phyloP scores from a whole-genome alignment of 1,140 invertebrate genomes.

The Tetramorium alpestre region DNA sequence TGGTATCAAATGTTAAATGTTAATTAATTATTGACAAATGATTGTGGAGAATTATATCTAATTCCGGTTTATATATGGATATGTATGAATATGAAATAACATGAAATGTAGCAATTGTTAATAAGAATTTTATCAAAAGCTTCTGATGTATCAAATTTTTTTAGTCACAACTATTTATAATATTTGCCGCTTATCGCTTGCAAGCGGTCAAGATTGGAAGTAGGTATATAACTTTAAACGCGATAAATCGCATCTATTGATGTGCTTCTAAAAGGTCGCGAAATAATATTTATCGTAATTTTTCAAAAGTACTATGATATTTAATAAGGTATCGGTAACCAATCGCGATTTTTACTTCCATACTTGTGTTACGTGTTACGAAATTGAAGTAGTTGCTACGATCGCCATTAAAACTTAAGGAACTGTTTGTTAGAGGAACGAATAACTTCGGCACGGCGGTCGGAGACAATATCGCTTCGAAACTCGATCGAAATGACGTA shows the following conservation, averaged over 20 bases:
- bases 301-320: neutral
- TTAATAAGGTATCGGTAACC: neutral
- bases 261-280: neutral
- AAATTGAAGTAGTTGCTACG: neutral
- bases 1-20: neutral
- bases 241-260: neutral
- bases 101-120: neutral
- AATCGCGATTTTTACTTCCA: constrained; percentile 41
- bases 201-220: neutral
- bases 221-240: neutral
- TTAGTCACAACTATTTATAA: neutral
- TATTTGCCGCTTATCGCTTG: neutral
- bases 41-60: too few species aligned
- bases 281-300: constrained; percentile 13
- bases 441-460: neutral
- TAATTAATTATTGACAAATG: neutral
- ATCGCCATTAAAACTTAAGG: constrained; percentile 38
- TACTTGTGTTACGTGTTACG: constrained; percentile 9
- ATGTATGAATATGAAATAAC: neutral
- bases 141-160: constrained; percentile 1
- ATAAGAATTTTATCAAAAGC: neutral
- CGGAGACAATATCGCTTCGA: constrained; percentile 18
- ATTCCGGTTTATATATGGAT: too few species aligned
- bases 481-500: constrained; percentile 27
- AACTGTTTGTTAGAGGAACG: constrained; percentile 14